Base-by-base conservation (phyloP, 2,888 invertebrate genomes). In the Schizotus pectinicornis region DNA sequence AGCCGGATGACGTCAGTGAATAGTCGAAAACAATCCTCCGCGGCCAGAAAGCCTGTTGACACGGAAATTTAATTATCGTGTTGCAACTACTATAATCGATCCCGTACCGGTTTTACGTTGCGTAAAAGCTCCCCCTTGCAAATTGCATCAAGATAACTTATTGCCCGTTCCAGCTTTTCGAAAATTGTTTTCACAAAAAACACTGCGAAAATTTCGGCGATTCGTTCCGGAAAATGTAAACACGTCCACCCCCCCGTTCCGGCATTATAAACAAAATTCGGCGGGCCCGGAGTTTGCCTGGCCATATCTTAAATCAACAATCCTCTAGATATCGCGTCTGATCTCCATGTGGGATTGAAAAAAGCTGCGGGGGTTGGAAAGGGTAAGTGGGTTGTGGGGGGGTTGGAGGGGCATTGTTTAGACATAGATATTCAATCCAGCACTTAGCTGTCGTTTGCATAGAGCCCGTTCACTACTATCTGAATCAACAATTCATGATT, bases 381-480 rank as follows among this genome's bases (percentile, higher is more conserved):
- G 13, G 39, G 12, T 11, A 11, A 7, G 13, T 8, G 12, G 8
- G 12, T 2, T 11, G 13, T 12, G 2, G 39, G 8, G n/a, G 8
- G 6, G 12, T 12, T 39, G 12, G 6, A 12, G 13, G 35, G 46
- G 49, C 62, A 67, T 72, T 72, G 72, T 72, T 72, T 72, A 71
- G 71, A 72, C 70, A 69, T 65, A 68, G 70, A 70, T 71, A 72
- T 72, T 69, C 70, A 70, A 69, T 70, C 67, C 67, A 63, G 66
- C 67, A 69, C 70, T 71, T 70, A 63, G 65, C 69, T 70, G 69
- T 70, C 69, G 71, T 73, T 71, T 73, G 68, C 72, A 71, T 69
- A 70, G 64, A 65, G 64, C 63, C 62, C 65, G 62, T 62, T 63
- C 59, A 53, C 54, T 54, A 59, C 61, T 47, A 65, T 67, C 63